Evolutionary conservation across 2,113 vertebrate genomes (phyloP).

Genomic region (Balaenoptera acutorostrata): DNA sequence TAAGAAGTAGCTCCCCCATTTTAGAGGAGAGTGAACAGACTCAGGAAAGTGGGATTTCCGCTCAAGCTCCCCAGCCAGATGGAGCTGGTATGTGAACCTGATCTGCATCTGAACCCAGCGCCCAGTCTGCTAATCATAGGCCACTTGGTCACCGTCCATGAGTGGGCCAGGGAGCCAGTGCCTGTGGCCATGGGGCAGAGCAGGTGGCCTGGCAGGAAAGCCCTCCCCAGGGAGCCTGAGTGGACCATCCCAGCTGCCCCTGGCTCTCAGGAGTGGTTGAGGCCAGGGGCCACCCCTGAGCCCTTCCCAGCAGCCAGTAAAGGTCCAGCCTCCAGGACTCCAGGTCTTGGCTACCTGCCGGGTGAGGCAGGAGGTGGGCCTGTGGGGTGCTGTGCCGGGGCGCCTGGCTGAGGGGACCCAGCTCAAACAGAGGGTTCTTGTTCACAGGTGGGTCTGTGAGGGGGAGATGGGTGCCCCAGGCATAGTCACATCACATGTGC

Average conservation of each 20-base stretch:
- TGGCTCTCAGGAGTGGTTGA: not conserved
- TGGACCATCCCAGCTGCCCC: not conserved
- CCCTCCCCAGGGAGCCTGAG: not conserved
- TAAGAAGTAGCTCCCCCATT: not conserved
- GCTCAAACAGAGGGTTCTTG: not conserved
- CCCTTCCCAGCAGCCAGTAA: not conserved
- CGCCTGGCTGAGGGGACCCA: not conserved
- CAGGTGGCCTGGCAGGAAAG: not conserved
- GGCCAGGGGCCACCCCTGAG: not conserved
- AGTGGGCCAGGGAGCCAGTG: not conserved
- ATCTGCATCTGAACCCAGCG: not conserved
- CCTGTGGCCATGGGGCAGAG: not conserved
- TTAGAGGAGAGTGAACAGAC: not conserved
- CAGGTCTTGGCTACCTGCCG: not conserved
- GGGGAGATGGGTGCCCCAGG: not conserved
- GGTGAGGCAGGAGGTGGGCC: not conserved
- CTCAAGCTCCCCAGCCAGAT: not conserved
- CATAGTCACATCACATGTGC: not conserved
- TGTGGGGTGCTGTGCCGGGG: fast-evolving
- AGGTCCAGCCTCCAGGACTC: not conserved
- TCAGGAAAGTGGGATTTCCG: not conserved
- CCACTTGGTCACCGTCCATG: not conserved
- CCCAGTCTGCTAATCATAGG: not conserved
- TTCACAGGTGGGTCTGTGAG: not conserved
- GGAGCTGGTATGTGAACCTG: not conserved